Evolutionary conservation across 2,888 invertebrate species (phyloP).

Genomic region (Parascotia fuliginaria): DNA sequence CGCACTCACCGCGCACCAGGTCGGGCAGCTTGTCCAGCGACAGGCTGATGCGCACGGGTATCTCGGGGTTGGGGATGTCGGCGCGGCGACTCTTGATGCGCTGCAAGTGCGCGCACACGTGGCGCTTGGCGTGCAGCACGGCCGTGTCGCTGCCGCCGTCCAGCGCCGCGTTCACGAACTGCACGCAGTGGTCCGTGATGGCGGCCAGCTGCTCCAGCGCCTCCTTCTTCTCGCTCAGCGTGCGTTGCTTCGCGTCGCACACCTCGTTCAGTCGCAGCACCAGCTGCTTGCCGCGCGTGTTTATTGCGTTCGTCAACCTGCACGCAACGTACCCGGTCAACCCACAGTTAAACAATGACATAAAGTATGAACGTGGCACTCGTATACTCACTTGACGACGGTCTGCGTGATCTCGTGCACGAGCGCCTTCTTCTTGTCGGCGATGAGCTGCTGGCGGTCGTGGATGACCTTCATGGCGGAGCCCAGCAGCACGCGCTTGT

Average conservation of each 20-base stretch:
- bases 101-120: slow-evolving; percentile 88
- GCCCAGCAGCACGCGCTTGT: slow-evolving; percentile 91
- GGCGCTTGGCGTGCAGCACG: slow-evolving; percentile 92
- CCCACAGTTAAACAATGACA: neutral
- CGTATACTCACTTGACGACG: slow-evolving; percentile 90
- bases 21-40: slow-evolving; percentile 93
- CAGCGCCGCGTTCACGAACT: slow-evolving; percentile 92
- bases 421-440: slow-evolving; percentile 93
- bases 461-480: slow-evolving; percentile 93
- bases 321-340: neutral
- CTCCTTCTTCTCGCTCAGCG: slow-evolving; percentile 93
- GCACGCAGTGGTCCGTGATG: slow-evolving; percentile 95
- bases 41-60: slow-evolving; percentile 93
- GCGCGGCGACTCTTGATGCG: slow-evolving; percentile 93
- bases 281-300: slow-evolving; percentile 92
- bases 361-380: too few species aligned
- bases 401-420: slow-evolving; percentile 95
- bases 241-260: slow-evolving; percentile 89
- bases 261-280: slow-evolving; percentile 92
- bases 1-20: slow-evolving; percentile 91
- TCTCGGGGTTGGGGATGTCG: slow-evolving; percentile 95
- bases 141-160: slow-evolving; percentile 93
- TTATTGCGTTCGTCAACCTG: slow-evolving; percentile 93
- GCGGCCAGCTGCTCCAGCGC: slow-evolving; percentile 93
- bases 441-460: slow-evolving; percentile 93